Conservation (phyloP, 2,888 invertebrate species). For the Mythimna ferrago region DNA sequence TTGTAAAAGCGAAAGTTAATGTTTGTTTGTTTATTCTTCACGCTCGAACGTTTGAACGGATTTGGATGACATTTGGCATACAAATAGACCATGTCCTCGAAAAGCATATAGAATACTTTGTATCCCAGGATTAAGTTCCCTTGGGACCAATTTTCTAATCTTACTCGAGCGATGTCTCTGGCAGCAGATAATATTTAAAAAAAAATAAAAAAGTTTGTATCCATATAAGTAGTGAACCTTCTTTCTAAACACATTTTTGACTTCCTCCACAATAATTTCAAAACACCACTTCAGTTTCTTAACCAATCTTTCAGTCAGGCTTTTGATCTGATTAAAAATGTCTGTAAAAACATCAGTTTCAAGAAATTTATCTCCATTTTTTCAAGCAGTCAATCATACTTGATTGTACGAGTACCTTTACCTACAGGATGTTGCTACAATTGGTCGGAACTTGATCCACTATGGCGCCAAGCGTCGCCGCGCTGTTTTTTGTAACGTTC, state of each 20-base stretch:
- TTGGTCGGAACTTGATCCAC: constrained; percentile 50
- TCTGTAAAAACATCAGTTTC: not conserved
- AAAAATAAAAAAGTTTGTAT: no score
- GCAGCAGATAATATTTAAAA: no score
- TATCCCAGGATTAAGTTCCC: no score
- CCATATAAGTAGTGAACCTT: no score
- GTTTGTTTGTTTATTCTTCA: no score
- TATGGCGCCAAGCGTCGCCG: constrained; percentile 58
- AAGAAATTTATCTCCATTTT: not conserved
- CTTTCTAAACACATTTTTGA: not conserved
- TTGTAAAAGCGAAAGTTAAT: no score
- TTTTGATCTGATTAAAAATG: constrained; percentile 8
- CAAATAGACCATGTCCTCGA: no score
- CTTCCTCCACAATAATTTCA: not conserved
- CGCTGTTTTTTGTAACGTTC: constrained; percentile 78
- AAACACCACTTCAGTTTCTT: not conserved
- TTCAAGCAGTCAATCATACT: not conserved
- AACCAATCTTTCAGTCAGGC: not conserved
- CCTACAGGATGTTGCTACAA: constrained; percentile 40
- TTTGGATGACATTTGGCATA: no score
- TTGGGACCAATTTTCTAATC: no score
- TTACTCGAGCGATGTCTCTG: no score
- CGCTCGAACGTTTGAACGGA: no score
- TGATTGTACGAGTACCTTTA: constrained; percentile 3
- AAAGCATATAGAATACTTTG: no score